phyloP scores from a whole-genome alignment of 2,888 invertebrate species.

The Cyclophora punctaria region DNA sequence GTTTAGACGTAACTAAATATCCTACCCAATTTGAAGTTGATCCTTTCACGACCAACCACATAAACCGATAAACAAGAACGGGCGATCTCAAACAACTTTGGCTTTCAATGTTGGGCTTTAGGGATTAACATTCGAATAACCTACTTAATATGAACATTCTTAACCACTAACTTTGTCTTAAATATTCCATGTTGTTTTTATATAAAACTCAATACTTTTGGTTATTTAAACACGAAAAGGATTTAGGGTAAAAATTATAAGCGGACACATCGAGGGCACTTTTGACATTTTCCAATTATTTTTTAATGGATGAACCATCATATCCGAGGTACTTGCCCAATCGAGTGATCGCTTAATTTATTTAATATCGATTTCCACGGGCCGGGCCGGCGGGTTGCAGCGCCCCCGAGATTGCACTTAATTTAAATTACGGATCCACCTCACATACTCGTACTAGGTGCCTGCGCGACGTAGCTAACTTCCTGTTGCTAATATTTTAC shows the following conservation, averaged over 20 bases:
- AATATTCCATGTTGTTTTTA: too few species aligned
- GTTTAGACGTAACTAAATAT: background rate
- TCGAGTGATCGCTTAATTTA: constrained; percentile 33
- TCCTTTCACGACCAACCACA: too few species aligned
- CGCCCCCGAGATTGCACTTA: constrained; percentile 24
- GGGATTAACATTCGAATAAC: too few species aligned
- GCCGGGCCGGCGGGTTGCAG: constrained; percentile 11
- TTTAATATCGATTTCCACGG: constrained; percentile 35
- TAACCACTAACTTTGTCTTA: too few species aligned
- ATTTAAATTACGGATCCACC: constrained; percentile 18
- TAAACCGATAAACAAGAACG: too few species aligned
- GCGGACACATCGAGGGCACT: background rate
- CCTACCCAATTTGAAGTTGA: too few species aligned
- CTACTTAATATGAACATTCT: too few species aligned
- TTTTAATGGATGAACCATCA: constrained; percentile 16
- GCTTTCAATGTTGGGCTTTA: background rate
- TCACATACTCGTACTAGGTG: background rate
- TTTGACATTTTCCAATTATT: constrained; percentile 4
- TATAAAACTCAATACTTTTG: too few species aligned
- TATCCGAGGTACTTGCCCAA: constrained; percentile 31
- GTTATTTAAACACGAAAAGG: too few species aligned
- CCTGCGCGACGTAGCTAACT: background rate
- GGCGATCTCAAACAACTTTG: too few species aligned
- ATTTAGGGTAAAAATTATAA: too few species aligned
- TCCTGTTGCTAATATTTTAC: too few species aligned